phyloP scores from a whole-genome alignment of 2,113 vertebrate species.

The Poeciliopsis turrubarensis region DNA sequence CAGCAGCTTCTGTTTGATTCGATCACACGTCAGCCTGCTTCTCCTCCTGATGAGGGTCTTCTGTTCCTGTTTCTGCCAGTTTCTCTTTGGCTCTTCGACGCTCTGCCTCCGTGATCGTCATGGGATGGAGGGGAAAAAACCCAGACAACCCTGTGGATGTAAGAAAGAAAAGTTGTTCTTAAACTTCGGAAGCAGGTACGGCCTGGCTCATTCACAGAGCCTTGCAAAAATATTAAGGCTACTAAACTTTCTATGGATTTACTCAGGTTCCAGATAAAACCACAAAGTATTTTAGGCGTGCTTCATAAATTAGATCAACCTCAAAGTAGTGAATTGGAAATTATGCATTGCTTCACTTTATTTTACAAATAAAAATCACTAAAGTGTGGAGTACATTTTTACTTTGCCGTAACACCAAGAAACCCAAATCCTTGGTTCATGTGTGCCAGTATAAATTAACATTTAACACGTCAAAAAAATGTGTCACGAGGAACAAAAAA shows the following conservation, averaged over 20 bases:
- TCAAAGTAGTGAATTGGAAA: too few relatives aligned
- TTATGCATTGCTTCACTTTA: too few relatives aligned
- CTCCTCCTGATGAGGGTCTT: slow-evolving; percentile 25
- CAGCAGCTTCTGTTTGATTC: slow-evolving; percentile 10
- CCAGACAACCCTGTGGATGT: slow-evolving; percentile 77
- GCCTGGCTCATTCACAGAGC: background rate
- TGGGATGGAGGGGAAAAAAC: slow-evolving; percentile 83
- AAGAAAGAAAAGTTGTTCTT: background rate
- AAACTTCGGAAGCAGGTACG: background rate
- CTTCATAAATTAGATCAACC: too few relatives aligned
- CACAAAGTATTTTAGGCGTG: too few relatives aligned
- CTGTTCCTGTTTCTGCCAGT: slow-evolving; percentile 9
- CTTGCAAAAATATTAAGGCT: background rate
- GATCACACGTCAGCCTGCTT: slow-evolving; percentile 47
- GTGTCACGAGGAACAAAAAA: too few relatives aligned
- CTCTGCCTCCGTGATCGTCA: slow-evolving; percentile 80
- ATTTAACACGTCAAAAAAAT: too few relatives aligned
- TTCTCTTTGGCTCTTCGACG: slow-evolving; percentile 48
- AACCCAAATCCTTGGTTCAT: too few relatives aligned
- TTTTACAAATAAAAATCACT: too few relatives aligned
- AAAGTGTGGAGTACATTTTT: too few relatives aligned
- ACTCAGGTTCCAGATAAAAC: too few relatives aligned
- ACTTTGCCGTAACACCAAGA: too few relatives aligned
- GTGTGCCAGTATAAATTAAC: too few relatives aligned
- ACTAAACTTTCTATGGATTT: background rate